A percentile compares a stretch with the other conserved stretches of the same genome.
phyloP scores from a whole-genome alignment of 1,140 invertebrate genomes.

The Calliopsis andreniformis region DNA sequence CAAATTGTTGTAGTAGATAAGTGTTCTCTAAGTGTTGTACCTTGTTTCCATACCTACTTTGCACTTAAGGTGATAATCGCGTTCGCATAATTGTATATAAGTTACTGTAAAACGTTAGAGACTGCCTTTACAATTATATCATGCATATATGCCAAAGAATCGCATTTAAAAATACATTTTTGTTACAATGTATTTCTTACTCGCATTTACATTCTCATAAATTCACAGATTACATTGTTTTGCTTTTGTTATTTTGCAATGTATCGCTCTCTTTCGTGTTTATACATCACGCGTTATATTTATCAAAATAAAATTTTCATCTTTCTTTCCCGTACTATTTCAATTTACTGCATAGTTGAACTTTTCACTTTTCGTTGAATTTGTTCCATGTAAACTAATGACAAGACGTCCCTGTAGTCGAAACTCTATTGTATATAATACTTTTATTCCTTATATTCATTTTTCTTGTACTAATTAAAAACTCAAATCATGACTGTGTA shows the following conservation, averaged over 20 bases:
- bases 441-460: constrained; percentile 16
- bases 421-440: constrained; percentile 45
- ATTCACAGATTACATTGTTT: constrained; percentile 26
- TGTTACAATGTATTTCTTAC: constrained; percentile 47
- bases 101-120: constrained; percentile 42
- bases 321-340: not conserved
- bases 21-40: constrained; percentile 26
- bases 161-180: constrained; percentile 73
- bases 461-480: constrained; percentile 35
- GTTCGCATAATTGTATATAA: constrained; percentile 35
- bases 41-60: constrained; percentile 34
- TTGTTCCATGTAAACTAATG: constrained; percentile 34
- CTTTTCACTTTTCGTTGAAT: not conserved
- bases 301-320: not conserved
- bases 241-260: constrained; percentile 26
- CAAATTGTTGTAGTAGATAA: constrained; percentile 13
- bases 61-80: constrained; percentile 35
- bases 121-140: constrained; percentile 55
- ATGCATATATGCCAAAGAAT: constrained; percentile 75
- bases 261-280: constrained; percentile 18
- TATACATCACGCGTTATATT: not conserved
- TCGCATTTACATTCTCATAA: constrained; percentile 50
- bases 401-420: constrained; percentile 7
- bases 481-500: constrained; percentile 52
- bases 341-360: not conserved